A percentile compares a stretch with the other conserved stretches of the same genome.
Evolutionary conservation across 64 coral and sea anemone genomes (phyloP).

Genomic region (Pocillopora damicornis): DNA sequence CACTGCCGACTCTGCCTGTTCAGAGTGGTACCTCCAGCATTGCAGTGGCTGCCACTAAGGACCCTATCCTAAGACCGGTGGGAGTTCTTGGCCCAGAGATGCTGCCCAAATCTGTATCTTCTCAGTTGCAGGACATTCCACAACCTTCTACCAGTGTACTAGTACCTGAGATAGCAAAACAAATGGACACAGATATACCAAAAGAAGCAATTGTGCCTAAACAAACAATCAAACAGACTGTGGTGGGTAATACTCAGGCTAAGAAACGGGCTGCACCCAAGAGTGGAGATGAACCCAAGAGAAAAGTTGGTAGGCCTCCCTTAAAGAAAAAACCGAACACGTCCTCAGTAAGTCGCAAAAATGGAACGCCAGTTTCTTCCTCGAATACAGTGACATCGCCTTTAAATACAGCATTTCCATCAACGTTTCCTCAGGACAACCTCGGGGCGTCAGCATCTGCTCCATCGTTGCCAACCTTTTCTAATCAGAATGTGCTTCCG

Average conservation of each 20-base stretch:
- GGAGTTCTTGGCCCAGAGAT: slow-evolving; percentile 15
- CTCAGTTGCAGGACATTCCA: slow-evolving; percentile 16
- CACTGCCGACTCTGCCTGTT: slow-evolving; percentile 22
- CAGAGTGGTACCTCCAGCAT: slow-evolving; percentile 8
- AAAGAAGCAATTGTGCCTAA: background rate
- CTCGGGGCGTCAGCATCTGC: background rate
- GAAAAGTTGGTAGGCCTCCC: slow-evolving; percentile 87
- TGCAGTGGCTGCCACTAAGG: slow-evolving; percentile 21
- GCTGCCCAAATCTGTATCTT: slow-evolving; percentile 4
- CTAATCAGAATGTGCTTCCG: background rate
- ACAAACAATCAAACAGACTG: slow-evolving; percentile 18
- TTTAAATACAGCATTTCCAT: slow-evolving; percentile 37
- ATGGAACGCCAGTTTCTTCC: slow-evolving; percentile 11
- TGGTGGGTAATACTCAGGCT: background rate
- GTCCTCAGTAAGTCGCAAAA: background rate
- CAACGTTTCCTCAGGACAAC: slow-evolving; percentile 14
- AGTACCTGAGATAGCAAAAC: slow-evolving; percentile 19
- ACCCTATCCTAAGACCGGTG: background rate
- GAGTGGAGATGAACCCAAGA: slow-evolving; percentile 73
- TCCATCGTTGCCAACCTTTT: background rate
- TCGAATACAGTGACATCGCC: slow-evolving; percentile 26
- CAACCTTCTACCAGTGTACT: slow-evolving; percentile 7
- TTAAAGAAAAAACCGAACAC: slow-evolving; percentile 21
- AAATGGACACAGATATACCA: background rate
- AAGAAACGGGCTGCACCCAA: slow-evolving; percentile 72